A percentile compares a stretch with the other conserved stretches of the same genome.
Conservation (phyloP, 2,797 vertebrate species). For the Sardinella longiceps region DNA sequence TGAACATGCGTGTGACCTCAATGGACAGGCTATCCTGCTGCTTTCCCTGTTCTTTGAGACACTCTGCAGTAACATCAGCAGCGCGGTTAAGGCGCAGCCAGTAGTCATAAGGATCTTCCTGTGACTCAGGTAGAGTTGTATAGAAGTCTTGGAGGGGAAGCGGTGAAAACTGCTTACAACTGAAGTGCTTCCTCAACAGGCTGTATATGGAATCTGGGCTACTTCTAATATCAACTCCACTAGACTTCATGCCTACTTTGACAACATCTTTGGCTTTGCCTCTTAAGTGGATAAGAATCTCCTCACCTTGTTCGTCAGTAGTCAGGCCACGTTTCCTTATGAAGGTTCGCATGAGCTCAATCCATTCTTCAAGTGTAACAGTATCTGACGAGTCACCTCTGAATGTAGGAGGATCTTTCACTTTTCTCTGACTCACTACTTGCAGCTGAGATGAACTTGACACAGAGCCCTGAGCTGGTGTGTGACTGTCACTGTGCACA, state of each 20-base stretch:
- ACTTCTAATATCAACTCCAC: background rate
- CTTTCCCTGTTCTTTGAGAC: slow-evolving; percentile 9
- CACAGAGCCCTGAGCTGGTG: background rate
- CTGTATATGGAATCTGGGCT: background rate
- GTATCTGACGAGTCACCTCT: slow-evolving; percentile 16
- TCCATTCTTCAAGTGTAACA: slow-evolving; percentile 23
- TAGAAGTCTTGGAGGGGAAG: slow-evolving; percentile 24
- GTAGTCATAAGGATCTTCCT: slow-evolving; percentile 32
- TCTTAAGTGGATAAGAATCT: slow-evolving; percentile 14
- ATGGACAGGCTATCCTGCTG: background rate
- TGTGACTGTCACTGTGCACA: background rate
- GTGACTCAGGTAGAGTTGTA: background rate
- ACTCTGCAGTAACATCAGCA: slow-evolving; percentile 16
- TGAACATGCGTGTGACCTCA: background rate
- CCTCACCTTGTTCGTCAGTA: background rate
- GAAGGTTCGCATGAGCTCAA: background rate
- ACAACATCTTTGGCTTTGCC: slow-evolving; percentile 28
- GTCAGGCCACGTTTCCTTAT: background rate
- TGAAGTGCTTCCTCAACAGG: slow-evolving; percentile 7
- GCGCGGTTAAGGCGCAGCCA: slow-evolving; percentile 18
- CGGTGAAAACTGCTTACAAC: slow-evolving; percentile 20
- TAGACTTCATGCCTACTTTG: slow-evolving; percentile 7
- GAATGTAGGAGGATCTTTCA: slow-evolving; percentile 20
- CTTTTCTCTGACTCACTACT: background rate
- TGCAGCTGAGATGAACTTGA: background rate